Evolutionary conservation across 2,797 vertebrate species (phyloP).

Genomic region (Galago senegalensis): DNA sequence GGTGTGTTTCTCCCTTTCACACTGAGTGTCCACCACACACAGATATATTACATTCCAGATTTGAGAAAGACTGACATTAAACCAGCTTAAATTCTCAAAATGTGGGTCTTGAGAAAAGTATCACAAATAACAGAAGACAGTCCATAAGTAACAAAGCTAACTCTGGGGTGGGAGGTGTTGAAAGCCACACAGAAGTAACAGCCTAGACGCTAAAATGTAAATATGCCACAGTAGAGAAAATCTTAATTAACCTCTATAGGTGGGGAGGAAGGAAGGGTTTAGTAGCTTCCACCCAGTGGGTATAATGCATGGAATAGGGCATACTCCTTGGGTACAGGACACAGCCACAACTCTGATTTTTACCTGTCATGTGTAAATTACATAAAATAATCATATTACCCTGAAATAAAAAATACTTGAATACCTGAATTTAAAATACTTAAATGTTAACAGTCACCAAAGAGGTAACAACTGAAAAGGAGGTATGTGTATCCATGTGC

Average conservation of each 20-base stretch:
- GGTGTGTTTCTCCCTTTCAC: too few relatives aligned
- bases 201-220: not conserved
- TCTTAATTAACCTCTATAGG: not conserved
- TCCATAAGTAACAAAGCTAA: not conserved
- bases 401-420: too few relatives aligned
- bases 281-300: too few relatives aligned
- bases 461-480: not conserved
- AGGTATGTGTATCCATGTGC: accelerated
- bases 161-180: too few relatives aligned
- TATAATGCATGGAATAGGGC: too few relatives aligned
- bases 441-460: not conserved
- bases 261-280: too few relatives aligned
- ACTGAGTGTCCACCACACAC: not conserved
- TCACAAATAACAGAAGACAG: too few relatives aligned
- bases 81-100: not conserved
- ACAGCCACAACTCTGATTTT: too few relatives aligned
- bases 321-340: too few relatives aligned
- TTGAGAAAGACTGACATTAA: not conserved
- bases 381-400: too few relatives aligned
- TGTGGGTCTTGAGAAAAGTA: not conserved
- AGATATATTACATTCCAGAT: not conserved
- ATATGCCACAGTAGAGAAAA: not conserved
- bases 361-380: too few relatives aligned
- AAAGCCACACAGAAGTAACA: not conserved
- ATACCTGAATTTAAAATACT: too few relatives aligned